phyloP scores from a whole-genome alignment of 2,888 invertebrate genomes.

The Rhagonycha fulva region DNA sequence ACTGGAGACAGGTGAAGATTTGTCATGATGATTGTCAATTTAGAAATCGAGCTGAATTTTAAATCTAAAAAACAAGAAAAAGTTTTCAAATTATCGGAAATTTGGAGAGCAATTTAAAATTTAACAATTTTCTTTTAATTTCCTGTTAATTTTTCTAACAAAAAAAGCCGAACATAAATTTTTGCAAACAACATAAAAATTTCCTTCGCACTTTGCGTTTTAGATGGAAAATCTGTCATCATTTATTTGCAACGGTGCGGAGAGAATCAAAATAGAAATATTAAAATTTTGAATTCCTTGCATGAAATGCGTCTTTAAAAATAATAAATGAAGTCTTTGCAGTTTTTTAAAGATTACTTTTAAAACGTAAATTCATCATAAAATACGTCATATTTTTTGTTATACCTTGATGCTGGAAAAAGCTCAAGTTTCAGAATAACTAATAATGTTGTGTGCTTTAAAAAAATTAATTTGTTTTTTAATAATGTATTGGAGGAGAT shows the following conservation, averaged over 20 bases:
- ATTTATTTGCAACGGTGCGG: background rate
- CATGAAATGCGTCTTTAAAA: background rate
- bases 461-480: background rate
- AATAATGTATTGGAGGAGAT: background rate
- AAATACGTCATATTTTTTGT: background rate
- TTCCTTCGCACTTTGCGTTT: too few species aligned
- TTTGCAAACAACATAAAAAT: too few species aligned
- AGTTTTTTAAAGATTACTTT: background rate
- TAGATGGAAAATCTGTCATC: background rate
- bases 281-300: background rate
- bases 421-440: background rate
- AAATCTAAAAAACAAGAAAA: background rate
- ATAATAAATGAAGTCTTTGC: background rate
- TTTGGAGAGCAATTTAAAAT: background rate
- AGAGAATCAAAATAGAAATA: background rate
- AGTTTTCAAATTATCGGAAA: background rate
- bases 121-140: too few species aligned
- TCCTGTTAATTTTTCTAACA: background rate
- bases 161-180: too few species aligned
- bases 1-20: background rate
- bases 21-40: background rate
- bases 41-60: background rate
- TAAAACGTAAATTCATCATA: background rate
- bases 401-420: background rate
- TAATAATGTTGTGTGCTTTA: background rate